phyloP scores from a whole-genome alignment of 2,113 vertebrate genomes.

The Protomyctophum bolini region DNA sequence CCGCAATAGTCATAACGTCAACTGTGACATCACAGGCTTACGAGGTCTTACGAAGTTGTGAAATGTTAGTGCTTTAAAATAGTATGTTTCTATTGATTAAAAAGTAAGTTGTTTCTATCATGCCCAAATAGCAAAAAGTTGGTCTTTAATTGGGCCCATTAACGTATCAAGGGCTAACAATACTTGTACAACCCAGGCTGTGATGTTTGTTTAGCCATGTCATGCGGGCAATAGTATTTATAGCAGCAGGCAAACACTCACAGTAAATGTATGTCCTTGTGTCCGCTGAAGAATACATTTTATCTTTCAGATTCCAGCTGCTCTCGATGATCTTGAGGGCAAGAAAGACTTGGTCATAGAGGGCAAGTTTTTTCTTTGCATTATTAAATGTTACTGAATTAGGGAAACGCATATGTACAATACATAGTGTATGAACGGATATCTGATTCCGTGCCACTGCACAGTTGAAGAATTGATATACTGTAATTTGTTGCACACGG shows the following conservation, averaged over 20 bases:
- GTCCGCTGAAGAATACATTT: background rate
- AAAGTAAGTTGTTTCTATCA: too few species aligned
- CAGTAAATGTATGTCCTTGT: background rate
- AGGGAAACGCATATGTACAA: background rate
- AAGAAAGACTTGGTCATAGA: conserved; percentile 74
- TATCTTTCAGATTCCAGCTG: conserved; percentile 71
- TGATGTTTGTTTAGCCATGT: background rate
- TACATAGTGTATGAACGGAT: background rate
- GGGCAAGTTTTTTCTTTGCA: conserved; percentile 56
- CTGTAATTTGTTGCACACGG: too few species aligned
- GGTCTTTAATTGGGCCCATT: too few species aligned
- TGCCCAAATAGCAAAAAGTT: too few species aligned
- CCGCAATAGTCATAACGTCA: too few species aligned
- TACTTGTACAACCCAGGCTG: background rate
- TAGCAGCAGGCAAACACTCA: conserved; percentile 3
- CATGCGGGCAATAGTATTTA: background rate
- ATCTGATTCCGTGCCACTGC: too few species aligned
- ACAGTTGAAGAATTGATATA: too few species aligned
- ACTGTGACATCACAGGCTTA: too few species aligned
- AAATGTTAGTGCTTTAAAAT: too few species aligned
- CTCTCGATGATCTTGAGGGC: conserved; percentile 75
- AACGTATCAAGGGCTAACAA: background rate
- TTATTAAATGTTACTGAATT: background rate
- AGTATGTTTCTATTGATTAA: too few species aligned
- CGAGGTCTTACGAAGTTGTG: too few species aligned